Conservation (phyloP, 2,113 vertebrate species). For the Charadrius vociferus region DNA sequence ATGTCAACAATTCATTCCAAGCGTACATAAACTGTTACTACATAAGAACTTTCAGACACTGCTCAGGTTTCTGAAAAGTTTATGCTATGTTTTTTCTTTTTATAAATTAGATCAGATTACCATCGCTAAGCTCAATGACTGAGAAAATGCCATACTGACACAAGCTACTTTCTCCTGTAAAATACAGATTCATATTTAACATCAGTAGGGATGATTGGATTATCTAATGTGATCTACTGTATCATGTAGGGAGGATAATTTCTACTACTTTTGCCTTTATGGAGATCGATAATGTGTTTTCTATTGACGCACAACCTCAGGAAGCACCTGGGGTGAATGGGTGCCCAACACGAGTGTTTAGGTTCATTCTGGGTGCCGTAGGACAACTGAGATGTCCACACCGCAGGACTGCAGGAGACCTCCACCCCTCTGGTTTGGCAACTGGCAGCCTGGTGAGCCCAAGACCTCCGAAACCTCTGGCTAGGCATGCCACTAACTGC, state of each 20-base stretch:
- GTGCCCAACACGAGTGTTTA: neutral
- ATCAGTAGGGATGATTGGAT: neutral
- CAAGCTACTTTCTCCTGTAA: neutral
- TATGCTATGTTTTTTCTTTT: neutral
- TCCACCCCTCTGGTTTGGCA: neutral
- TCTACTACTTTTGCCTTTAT: neutral
- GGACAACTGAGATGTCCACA: neutral
- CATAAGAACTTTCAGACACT: neutral
- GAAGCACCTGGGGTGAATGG: neutral
- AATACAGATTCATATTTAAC: neutral
- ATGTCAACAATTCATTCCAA: neutral
- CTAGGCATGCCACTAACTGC: neutral
- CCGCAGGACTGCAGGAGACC: neutral
- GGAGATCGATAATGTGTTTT: neutral
- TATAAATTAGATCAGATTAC: neutral
- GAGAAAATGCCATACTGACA: neutral
- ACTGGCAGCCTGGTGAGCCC: neutral
- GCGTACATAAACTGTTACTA: neutral
- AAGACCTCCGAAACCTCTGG: neutral
- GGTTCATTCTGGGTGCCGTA: neutral
- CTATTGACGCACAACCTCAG: neutral
- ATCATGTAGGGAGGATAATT: neutral
- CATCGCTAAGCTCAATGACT: neutral
- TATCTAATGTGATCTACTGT: neutral
- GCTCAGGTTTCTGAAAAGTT: neutral